Conservation (phyloP, 1,140 invertebrate genomes). For the Sarcophaga bullata region DNA sequence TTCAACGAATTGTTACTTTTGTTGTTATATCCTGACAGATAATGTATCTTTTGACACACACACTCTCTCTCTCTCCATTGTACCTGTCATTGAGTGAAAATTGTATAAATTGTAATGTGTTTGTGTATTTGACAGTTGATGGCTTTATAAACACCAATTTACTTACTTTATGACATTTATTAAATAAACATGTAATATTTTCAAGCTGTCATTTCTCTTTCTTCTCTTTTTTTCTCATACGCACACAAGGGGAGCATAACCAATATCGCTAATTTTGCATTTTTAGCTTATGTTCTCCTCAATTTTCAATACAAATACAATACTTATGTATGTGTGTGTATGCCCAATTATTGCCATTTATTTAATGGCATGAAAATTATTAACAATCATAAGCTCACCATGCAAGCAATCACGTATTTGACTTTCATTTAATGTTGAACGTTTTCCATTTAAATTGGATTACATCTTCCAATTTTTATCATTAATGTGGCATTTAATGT, state of each 20-base stretch:
- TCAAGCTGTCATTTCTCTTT: not conserved
- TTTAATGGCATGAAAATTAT: not conserved
- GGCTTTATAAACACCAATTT: not conserved
- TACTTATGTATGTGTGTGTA: not conserved
- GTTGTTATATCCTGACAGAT: too few species aligned
- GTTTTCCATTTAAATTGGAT: too few species aligned
- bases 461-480: too few species aligned
- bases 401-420: not conserved
- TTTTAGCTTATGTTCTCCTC: not conserved
- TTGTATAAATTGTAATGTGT: not conserved
- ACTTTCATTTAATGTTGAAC: not conserved
- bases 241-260: not conserved
- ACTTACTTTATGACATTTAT: conserved; percentile 11
- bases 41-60: too few species aligned
- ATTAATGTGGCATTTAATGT: too few species aligned
- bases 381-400: not conserved
- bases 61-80: too few species aligned
- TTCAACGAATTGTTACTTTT: not conserved
- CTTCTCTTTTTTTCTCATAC: not conserved
- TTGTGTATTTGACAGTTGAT: conserved; percentile 15
- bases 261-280: too few species aligned
- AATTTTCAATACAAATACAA: not conserved
- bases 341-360: not conserved
- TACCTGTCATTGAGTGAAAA: too few species aligned
- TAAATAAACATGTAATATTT: not conserved